Evolutionary conservation across 30 jellyfish, hydroid and myxozoan species (phyloP).

Genomic region (Euphysa ruthae): DNA sequence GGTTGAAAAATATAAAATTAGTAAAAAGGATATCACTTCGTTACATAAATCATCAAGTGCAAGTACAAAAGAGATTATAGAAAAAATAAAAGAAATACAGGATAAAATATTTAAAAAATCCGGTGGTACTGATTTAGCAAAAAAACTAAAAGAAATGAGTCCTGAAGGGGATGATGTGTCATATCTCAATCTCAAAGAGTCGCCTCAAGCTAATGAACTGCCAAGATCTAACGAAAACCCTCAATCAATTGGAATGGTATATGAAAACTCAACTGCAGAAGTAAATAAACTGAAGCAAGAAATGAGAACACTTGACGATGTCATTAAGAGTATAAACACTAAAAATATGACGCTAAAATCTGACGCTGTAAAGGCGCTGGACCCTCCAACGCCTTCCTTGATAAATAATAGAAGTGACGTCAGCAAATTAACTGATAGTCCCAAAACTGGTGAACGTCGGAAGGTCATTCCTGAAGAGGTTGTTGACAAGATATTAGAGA

Average conservation of each 20-base stretch:
- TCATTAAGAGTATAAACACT: not conserved
- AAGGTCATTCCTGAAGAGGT: conserved; percentile 96
- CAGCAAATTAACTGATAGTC: not conserved
- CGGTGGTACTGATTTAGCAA: conserved; percentile 55
- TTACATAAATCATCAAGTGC: conserved; percentile 45
- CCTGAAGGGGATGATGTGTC: conserved; percentile 20
- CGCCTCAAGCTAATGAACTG: not conserved
- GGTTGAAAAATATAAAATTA: conserved; percentile 23
- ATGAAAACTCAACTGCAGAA: not conserved
- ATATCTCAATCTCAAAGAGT: not conserved
- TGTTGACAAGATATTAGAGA: conserved; percentile 78
- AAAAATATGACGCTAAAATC: not conserved
- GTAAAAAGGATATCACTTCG: not conserved
- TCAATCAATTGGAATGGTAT: not conserved
- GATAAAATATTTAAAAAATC: conserved; percentile 73
- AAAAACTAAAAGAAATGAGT: conserved; percentile 47
- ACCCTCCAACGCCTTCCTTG: not conserved
- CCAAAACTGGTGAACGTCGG: conserved; percentile 43
- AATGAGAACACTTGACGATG: not conserved
- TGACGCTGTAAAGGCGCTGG: not conserved
- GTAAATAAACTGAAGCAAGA: not conserved
- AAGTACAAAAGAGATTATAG: conserved; percentile 74
- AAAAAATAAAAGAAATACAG: conserved; percentile 76
- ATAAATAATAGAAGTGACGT: not conserved
- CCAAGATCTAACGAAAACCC: not conserved